Evolutionary conservation across 2,113 vertebrate species (phyloP).

Genomic region (Oryzias celebensis): DNA sequence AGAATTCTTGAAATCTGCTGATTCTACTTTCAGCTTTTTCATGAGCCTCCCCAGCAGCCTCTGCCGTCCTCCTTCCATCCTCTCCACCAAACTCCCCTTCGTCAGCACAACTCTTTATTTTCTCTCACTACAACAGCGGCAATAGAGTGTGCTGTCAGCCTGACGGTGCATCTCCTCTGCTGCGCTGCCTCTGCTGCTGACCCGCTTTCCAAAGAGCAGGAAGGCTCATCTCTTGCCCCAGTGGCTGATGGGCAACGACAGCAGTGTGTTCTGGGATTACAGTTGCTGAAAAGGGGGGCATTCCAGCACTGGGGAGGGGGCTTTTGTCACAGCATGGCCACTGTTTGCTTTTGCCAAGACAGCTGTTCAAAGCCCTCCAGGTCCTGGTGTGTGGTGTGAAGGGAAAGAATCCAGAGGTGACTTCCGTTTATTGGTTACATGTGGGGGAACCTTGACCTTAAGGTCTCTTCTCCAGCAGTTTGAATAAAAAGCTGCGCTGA

Average conservation of each 20-base stretch:
- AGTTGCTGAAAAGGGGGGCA: slow-evolving; percentile 70
- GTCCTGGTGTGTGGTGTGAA: slow-evolving; percentile 43
- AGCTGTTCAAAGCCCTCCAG: slow-evolving; percentile 71
- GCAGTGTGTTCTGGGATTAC: slow-evolving; percentile 71
- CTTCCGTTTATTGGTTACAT: slow-evolving; percentile 53
- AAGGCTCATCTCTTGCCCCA: slow-evolving; percentile 47
- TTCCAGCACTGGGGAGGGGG: slow-evolving; percentile 59
- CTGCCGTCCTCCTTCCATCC: slow-evolving; percentile 43
- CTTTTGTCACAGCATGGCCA: slow-evolving; percentile 67
- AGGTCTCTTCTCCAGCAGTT: slow-evolving; percentile 5
- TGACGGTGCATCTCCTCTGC: slow-evolving; percentile 43
- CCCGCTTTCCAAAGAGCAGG: slow-evolving; percentile 68
- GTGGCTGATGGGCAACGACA: slow-evolving; percentile 73
- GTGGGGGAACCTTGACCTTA: slow-evolving; percentile 20
- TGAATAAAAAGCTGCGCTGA: background rate
- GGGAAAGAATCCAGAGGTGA: slow-evolving; percentile 52
- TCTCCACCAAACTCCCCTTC: slow-evolving; percentile 45
- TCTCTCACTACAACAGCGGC: slow-evolving; percentile 53
- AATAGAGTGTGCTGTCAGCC: slow-evolving; percentile 64
- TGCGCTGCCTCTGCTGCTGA: slow-evolving; percentile 50
- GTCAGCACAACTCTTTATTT: slow-evolving; percentile 78
- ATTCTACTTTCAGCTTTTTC: slow-evolving; percentile 48
- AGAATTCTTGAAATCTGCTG: slow-evolving; percentile 9
- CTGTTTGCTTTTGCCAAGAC: slow-evolving; percentile 75
- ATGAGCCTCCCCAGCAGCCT: slow-evolving; percentile 24